A percentile compares a stretch with the other conserved stretches of the same genome.
Evolutionary conservation across 2,888 invertebrate genomes (phyloP).

Genomic region (Plebejus argus): DNA sequence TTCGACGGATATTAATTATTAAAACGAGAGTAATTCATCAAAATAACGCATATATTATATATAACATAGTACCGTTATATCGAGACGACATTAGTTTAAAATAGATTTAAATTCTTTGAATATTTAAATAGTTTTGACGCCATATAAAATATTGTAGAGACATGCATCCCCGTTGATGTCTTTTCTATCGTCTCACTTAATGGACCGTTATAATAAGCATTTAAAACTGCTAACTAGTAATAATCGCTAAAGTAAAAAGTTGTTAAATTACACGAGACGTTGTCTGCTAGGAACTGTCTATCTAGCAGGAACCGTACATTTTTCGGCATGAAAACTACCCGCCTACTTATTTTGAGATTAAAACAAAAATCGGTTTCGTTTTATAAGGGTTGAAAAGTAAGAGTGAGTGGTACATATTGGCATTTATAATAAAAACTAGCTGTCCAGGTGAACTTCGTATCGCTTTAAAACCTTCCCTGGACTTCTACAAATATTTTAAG

Average conservation of each 20-base stretch:
- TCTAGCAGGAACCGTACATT: not conserved
- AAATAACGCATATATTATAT: not conserved
- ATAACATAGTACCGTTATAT: not conserved
- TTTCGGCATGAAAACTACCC: not conserved
- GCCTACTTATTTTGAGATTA: not conserved
- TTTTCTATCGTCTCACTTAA: not conserved
- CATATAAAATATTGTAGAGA: slow-evolving; percentile 16
- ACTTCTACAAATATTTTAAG: too few species aligned
- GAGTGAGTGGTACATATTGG: too few species aligned
- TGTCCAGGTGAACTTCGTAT: too few species aligned
- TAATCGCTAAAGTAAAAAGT: not conserved
- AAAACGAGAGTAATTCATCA: not conserved
- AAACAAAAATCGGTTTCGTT: not conserved
- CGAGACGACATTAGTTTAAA: not conserved
- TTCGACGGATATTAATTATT: not conserved
- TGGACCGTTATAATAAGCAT: not conserved
- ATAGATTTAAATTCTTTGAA: not conserved
- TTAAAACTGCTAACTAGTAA: not conserved
- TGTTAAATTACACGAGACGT: too few species aligned
- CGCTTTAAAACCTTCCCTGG: too few species aligned
- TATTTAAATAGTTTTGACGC: not conserved
- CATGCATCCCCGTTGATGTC: slow-evolving; percentile 16
- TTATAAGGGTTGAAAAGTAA: not conserved
- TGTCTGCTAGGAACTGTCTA: not conserved
- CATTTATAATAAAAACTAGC: too few species aligned